These are phyloP conservation scores for Hycleus phaleratus DNA, from an alignment of 1,140 invertebrate species.

Conservation along the genomic window DNA sequence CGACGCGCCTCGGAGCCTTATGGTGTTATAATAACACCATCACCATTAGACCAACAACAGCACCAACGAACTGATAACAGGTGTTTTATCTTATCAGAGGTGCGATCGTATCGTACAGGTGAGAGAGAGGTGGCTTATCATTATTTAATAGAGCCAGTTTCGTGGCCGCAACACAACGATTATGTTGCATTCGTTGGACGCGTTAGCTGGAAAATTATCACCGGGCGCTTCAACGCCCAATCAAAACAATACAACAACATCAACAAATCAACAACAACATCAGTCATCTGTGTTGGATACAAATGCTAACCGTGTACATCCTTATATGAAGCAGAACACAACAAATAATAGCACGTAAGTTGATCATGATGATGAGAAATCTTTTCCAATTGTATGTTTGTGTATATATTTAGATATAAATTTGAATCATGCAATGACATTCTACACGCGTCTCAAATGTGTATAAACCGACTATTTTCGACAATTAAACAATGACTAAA, in stretches of 20 bases:
- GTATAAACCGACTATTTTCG: too few species aligned
- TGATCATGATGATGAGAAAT: not conserved
- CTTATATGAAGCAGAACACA: conserved; percentile 46
- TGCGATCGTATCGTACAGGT: conserved; percentile 23
- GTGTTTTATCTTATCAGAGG: conserved; percentile 29
- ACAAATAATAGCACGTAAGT: conserved; percentile 22
- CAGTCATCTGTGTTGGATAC: conserved; percentile 44
- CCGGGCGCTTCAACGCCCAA: conserved; percentile 44
- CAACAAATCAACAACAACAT: conserved; percentile 23
- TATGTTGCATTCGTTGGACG: conserved; percentile 72
- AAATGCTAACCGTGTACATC: conserved; percentile 51
- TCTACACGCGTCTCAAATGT: too few species aligned
- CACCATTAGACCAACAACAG: too few species aligned
- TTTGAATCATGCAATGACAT: too few species aligned
- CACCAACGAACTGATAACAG: conserved; percentile 1
- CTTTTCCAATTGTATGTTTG: too few species aligned
- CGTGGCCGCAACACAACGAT: conserved; percentile 23
- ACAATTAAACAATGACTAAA: too few species aligned
- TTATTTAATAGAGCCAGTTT: conserved; percentile 19
- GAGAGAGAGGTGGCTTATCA: conserved; percentile 4
- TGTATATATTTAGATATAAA: too few species aligned
- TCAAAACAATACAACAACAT: conserved; percentile 2
- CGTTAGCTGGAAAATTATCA: conserved; percentile 72
- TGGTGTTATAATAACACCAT: not conserved
- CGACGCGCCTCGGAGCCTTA: conserved; percentile 11